Conservation (phyloP, 2,113 vertebrate species). For the Azemiops feae region DNA sequence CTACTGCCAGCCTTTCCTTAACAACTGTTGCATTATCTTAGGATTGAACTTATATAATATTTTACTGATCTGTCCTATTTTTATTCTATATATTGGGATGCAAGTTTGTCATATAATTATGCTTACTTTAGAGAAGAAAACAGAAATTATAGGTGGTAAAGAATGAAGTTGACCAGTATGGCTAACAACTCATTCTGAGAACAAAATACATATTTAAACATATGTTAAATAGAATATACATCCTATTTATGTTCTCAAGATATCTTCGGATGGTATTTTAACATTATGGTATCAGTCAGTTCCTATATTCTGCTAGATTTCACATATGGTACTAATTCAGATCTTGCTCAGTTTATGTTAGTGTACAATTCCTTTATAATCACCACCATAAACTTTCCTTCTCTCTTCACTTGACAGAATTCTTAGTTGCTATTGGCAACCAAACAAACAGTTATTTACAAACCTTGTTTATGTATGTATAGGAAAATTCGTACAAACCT, state of each 20-base stretch:
- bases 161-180: not conserved
- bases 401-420: not conserved
- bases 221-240: not conserved
- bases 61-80: not conserved
- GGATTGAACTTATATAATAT: not conserved
- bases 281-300: not conserved
- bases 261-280: not conserved
- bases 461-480: not conserved
- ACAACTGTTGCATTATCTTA: not conserved
- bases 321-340: not conserved
- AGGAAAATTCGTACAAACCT: not conserved
- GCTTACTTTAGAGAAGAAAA: not conserved
- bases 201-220: not conserved
- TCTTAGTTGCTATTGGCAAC: not conserved
- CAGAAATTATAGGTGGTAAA: not conserved
- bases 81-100: not conserved
- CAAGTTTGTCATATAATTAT: not conserved
- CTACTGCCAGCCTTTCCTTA: not conserved
- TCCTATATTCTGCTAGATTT: not conserved
- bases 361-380: not conserved
- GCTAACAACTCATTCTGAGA: not conserved
- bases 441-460: not conserved
- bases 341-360: not conserved
- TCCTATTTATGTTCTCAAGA: not conserved
- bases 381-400: not conserved